Evolutionary conservation across 2,797 vertebrate genomes (phyloP).

Genomic region (Pogonophryne albipinna): DNA sequence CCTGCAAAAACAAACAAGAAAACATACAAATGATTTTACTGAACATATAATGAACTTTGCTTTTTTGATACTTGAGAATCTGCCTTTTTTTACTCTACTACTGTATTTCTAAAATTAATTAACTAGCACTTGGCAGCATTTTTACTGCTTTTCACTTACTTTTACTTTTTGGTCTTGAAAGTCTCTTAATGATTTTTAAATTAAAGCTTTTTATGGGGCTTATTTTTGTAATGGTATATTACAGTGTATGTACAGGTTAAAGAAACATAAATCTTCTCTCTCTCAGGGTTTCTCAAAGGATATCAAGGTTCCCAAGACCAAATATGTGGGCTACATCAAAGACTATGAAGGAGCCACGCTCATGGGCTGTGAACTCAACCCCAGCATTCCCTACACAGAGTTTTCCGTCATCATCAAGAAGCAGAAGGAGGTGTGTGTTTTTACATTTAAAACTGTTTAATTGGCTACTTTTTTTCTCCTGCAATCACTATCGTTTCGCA

Average conservation of each 20-base stretch:
- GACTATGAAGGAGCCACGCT: constrained; percentile 99
- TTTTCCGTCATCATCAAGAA: constrained; percentile 99
- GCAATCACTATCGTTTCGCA: background rate
- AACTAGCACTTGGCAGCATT: background rate
- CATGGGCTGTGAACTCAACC: constrained; percentile 99
- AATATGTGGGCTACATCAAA: constrained; percentile 98
- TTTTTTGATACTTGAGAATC: background rate
- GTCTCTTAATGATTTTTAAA: background rate
- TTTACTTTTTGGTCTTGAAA: background rate
- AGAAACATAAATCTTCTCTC: constrained; percentile 16
- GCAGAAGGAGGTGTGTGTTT: constrained; percentile 92
- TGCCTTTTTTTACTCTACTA: background rate
- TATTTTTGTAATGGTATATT: background rate
- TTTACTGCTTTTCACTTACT: background rate
- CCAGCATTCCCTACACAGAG: constrained; percentile 97
- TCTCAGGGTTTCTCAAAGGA: constrained; percentile 98
- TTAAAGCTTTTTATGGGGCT: background rate
- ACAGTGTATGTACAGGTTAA: background rate
- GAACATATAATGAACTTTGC: background rate
- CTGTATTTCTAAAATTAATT: background rate
- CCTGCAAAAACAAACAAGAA: background rate
- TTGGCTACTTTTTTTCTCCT: background rate
- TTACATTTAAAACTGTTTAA: background rate
- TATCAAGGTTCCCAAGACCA: constrained; percentile 97
- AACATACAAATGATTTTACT: background rate